Percentiles rank a stretch among this genome's conserved stretches.
phyloP scores from a whole-genome alignment of 2,888 invertebrate species.

The Phortica okadai region DNA sequence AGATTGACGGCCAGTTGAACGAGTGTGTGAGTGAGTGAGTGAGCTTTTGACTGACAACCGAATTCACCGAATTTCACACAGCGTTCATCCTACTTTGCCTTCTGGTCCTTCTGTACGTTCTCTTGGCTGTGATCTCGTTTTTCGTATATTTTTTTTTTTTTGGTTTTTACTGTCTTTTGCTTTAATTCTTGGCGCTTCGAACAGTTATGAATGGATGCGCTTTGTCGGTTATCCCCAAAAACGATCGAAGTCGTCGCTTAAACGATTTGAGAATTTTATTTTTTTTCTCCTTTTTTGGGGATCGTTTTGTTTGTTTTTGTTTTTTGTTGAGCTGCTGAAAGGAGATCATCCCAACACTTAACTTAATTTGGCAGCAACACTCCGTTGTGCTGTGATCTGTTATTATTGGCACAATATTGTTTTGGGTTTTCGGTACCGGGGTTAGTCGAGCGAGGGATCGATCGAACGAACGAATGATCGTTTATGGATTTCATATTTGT shows the following conservation, averaged over 20 bases:
- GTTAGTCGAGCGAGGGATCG: constrained; percentile 37
- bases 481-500: constrained; percentile 31
- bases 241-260: constrained; percentile 60
- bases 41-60: constrained; percentile 35
- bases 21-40: background rate
- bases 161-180: background rate
- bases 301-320: constrained; percentile 18
- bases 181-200: constrained; percentile 28
- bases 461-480: constrained; percentile 43
- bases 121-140: background rate
- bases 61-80: constrained; percentile 48
- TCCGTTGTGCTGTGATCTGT: constrained; percentile 60
- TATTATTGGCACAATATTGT: constrained; percentile 71
- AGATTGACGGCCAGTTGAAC: background rate
- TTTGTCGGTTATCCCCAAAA: constrained; percentile 65
- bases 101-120: constrained; percentile 31
- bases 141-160: background rate
- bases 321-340: constrained; percentile 54
- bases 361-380: constrained; percentile 75
- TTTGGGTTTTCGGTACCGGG: constrained; percentile 39
- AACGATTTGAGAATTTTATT: constrained; percentile 42
- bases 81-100: constrained; percentile 40
- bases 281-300: constrained; percentile 33
- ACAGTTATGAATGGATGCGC: constrained; percentile 57
- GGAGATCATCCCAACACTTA: constrained; percentile 73